Percentiles rank a stretch among this genome's conserved stretches.
Evolutionary conservation across 1,140 invertebrate genomes (phyloP).

Genomic region (Pollicipes pollicipes): DNA sequence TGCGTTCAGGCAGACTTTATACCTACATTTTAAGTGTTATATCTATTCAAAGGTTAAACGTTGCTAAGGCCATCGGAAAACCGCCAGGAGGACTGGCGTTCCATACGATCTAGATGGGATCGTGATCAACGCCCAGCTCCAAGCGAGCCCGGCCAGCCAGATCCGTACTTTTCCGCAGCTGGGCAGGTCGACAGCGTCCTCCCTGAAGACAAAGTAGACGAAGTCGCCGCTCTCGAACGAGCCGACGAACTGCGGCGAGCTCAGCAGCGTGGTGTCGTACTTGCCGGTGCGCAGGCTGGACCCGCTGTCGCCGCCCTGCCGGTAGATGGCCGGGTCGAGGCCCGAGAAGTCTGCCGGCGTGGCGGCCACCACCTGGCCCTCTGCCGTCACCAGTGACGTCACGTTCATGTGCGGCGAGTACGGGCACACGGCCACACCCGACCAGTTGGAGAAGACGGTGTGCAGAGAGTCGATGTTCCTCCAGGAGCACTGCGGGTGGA

Average conservation of each 20-base stretch:
- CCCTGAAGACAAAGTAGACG: constrained; percentile 79
- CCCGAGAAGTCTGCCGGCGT: constrained; percentile 68
- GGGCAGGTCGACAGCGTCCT: constrained; percentile 75
- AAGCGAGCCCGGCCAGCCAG: too few relatives aligned
- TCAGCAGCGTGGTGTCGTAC: constrained; percentile 80
- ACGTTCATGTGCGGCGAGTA: constrained; percentile 65
- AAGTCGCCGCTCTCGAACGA: constrained; percentile 74
- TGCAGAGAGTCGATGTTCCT: constrained; percentile 35
- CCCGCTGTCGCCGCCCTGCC: constrained; percentile 15
- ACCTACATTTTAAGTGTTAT: too few relatives aligned
- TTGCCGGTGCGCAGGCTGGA: constrained; percentile 54
- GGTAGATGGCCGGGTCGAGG: neutral
- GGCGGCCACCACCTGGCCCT: constrained; percentile 60
- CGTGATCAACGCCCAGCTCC: too few relatives aligned
- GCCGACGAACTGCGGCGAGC: constrained; percentile 79
- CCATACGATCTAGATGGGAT: too few relatives aligned
- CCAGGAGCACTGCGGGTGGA: constrained; percentile 78
- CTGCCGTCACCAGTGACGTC: constrained; percentile 54
- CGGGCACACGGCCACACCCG: constrained; percentile 67
- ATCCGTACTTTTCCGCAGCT: constrained; percentile 87
- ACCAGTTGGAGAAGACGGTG: constrained; percentile 25
- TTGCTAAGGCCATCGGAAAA: too few relatives aligned
- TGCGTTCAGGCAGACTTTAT: too few relatives aligned
- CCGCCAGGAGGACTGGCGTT: too few relatives aligned
- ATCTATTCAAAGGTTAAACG: too few relatives aligned